phyloP scores from a whole-genome alignment of 35 echinoderm and acorn worm genomes.

The Eucidaris tribuloides region DNA sequence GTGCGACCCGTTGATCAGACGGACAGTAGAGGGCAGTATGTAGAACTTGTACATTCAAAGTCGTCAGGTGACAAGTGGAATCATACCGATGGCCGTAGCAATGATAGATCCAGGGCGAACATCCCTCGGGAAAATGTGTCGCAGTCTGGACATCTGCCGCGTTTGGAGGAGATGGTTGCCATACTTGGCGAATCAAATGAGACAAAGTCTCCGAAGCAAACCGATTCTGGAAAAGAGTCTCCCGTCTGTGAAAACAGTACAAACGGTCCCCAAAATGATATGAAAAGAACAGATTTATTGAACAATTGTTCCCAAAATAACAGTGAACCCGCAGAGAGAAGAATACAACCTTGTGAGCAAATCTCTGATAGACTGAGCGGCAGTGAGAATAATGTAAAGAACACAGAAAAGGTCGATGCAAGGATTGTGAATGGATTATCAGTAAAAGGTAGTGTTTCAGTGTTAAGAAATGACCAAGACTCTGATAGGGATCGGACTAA shows the following conservation, averaged over 20 bases:
- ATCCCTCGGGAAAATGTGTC: conserved; percentile 17
- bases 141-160: conserved; percentile 64
- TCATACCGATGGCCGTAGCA: neutral
- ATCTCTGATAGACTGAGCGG: too few relatives aligned
- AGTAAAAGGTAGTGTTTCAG: neutral
- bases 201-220: conserved; percentile 29
- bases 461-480: neutral
- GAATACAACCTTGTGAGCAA: too few relatives aligned
- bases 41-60: conserved; percentile 71
- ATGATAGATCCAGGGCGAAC: neutral
- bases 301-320: too few relatives aligned
- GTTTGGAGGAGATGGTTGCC: conserved; percentile 87
- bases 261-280: too few relatives aligned
- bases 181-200: conserved; percentile 59
- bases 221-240: neutral
- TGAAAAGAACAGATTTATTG: too few relatives aligned
- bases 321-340: too few relatives aligned
- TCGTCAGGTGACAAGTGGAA: neutral
- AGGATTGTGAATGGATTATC: neutral
- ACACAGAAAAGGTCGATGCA: neutral
- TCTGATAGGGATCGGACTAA: too few relatives aligned
- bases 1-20: conserved; percentile 39
- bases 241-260: conserved; percentile 12
- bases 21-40: conserved; percentile 36
- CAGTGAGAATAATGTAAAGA: neutral